Conservation (phyloP, 2,797 vertebrate genomes). For the Hemitrygon akajei region DNA sequence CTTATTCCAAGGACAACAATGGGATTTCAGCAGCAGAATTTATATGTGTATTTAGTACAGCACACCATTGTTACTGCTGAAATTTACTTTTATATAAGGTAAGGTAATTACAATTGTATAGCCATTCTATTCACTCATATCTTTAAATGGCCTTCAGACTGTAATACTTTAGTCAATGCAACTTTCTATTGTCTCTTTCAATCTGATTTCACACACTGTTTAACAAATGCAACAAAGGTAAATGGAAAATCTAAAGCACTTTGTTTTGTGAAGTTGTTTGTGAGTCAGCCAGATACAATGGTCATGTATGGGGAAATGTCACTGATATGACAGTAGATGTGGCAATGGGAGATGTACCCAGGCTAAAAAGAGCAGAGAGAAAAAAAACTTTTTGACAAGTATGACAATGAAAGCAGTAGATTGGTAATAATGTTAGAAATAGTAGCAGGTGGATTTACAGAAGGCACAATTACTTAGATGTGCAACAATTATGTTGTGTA, state of each 20-base stretch:
- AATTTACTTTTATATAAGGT: background rate
- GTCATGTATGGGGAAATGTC: background rate
- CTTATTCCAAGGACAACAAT: no score
- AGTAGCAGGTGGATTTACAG: conserved; percentile 4
- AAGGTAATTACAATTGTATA: background rate
- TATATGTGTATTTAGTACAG: no score
- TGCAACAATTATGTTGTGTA: background rate
- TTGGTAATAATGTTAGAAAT: background rate
- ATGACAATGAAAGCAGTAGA: background rate
- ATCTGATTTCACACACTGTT: background rate
- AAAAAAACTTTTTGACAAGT: background rate
- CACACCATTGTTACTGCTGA: background rate
- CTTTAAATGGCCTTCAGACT: background rate
- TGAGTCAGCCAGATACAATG: background rate
- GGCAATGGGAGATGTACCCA: background rate
- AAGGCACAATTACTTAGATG: background rate
- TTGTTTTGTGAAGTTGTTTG: background rate
- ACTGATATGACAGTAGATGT: background rate
- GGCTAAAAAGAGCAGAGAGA: background rate
- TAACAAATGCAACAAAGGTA: background rate
- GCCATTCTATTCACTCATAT: background rate
- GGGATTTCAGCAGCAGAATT: no score
- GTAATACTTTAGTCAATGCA: background rate
- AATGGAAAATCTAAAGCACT: background rate
- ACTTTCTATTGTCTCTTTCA: background rate